Percentiles rank a stretch among this genome's conserved stretches.
Evolutionary conservation across 2,797 vertebrate species (phyloP).

Genomic region (Myotis findleyi): DNA sequence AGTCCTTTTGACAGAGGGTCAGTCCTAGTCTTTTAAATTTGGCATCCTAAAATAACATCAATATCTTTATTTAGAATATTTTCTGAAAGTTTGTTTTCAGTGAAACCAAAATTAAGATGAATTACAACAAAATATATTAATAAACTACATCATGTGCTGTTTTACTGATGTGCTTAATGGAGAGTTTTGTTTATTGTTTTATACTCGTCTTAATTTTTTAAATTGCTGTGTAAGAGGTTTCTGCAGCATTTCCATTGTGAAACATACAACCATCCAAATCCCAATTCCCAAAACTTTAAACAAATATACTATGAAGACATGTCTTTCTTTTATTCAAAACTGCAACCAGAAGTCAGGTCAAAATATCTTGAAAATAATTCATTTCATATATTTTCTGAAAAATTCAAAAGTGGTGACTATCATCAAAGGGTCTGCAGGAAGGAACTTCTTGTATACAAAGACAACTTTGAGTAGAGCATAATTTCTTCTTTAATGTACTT

Average conservation of each 20-base stretch:
- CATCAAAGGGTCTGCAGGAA: neutral
- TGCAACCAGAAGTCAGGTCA: neutral
- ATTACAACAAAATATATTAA: constrained; percentile 62
- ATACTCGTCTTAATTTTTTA: constrained; percentile 38
- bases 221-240: constrained; percentile 24
- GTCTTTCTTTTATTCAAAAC: constrained; percentile 28
- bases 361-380: neutral
- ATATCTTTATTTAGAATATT: constrained; percentile 49
- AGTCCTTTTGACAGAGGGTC: constrained; percentile 63
- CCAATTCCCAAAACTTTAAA: constrained; percentile 37
- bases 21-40: constrained; percentile 62
- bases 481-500: neutral
- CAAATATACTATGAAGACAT: constrained; percentile 39
- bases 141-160: constrained; percentile 15
- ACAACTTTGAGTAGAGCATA: neutral
- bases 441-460: neutral
- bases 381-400: constrained; percentile 29
- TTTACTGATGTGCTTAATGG: constrained; percentile 48
- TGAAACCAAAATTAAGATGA: constrained; percentile 71
- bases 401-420: constrained; percentile 4
- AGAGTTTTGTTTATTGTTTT: constrained; percentile 56
- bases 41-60: constrained; percentile 58
- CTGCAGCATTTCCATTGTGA: constrained; percentile 18
- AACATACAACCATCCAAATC: neutral
- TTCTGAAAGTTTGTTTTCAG: constrained; percentile 78